A percentile compares a stretch with the other conserved stretches of the same genome.
phyloP scores from a whole-genome alignment of 2,113 vertebrate species.

The Lophotis ruficrista region DNA sequence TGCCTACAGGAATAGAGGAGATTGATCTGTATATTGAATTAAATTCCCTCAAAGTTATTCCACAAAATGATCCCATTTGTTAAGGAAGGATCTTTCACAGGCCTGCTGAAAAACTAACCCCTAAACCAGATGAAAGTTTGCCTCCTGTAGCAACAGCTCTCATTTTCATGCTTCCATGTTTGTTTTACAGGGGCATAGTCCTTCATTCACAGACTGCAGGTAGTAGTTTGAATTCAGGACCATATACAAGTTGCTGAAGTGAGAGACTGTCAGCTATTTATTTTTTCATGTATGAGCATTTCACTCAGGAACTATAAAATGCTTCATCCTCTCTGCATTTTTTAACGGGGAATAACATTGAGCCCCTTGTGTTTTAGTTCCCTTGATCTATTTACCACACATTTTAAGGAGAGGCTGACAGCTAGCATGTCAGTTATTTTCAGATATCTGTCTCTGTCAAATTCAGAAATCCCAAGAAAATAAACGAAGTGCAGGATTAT shows the following conservation, averaged over 20 bases:
- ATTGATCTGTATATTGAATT: neutral
- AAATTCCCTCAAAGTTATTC: neutral
- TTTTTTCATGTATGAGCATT: conserved; percentile 46
- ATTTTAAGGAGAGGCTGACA: conserved; percentile 60
- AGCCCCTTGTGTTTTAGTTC: conserved; percentile 33
- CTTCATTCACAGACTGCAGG: neutral
- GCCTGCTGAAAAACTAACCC: neutral
- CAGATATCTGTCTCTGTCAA: conserved; percentile 63
- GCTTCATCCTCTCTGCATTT: conserved; percentile 40
- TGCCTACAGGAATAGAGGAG: neutral
- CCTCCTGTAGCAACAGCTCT: neutral
- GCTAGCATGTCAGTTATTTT: conserved; percentile 63
- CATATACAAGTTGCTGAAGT: conserved; percentile 26
- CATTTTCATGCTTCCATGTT: neutral
- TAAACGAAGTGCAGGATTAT: conserved; percentile 42
- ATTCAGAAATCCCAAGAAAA: conserved; percentile 63
- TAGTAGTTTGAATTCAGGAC: conserved; percentile 12
- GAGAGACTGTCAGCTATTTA: conserved; percentile 42
- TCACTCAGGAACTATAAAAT: conserved; percentile 39
- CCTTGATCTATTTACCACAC: conserved; percentile 52
- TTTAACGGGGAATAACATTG: neutral
- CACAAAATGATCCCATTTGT: neutral
- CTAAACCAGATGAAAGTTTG: neutral
- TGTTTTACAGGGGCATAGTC: neutral
- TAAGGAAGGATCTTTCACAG: neutral